Evolutionary conservation across 53 echinoderm and acorn worm genomes (phyloP).

Genomic region (Pentamera pediparva): DNA sequence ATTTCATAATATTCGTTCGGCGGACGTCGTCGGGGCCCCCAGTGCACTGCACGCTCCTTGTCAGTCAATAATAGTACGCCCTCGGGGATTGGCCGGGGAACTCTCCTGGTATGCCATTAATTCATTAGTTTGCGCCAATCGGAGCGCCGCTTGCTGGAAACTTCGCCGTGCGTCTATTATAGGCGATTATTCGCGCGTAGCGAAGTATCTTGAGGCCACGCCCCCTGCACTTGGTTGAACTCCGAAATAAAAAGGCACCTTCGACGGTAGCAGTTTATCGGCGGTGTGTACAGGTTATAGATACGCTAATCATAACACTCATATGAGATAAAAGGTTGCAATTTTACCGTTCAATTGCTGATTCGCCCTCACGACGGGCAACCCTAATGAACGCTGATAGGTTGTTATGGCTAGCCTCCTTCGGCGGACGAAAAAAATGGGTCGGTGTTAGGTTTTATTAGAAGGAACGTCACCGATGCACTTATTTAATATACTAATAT

Average conservation of each 20-base stretch:
- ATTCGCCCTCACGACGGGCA: too few species aligned
- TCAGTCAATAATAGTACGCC: constrained; percentile 29
- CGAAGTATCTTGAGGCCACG: constrained; percentile 13
- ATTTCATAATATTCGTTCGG: constrained; percentile 34
- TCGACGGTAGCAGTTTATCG: too few species aligned
- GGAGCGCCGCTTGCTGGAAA: constrained; percentile 9
- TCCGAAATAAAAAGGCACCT: too few species aligned
- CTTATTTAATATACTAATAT: too few species aligned
- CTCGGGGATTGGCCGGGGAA: constrained; percentile 36
- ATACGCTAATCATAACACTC: too few species aligned
- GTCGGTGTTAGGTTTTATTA: too few species aligned
- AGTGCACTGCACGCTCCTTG: constrained; percentile 13
- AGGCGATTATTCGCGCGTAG: constrained; percentile 26
- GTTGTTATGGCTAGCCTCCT: neutral
- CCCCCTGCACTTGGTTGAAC: constrained; percentile 27
- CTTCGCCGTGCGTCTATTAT: constrained; percentile 19
- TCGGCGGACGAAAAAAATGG: too few species aligned
- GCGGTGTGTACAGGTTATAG: too few species aligned
- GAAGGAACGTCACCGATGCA: too few species aligned
- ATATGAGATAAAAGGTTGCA: too few species aligned
- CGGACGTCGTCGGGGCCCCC: constrained; percentile 25
- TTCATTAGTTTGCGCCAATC: constrained; percentile 36
- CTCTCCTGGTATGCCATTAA: constrained; percentile 32
- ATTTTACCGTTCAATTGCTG: too few species aligned
- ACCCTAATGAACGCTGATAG: neutral